Percentiles rank a stretch among this genome's conserved stretches.
Conservation (phyloP, 2,113 vertebrate species). For the Hepsetus odoe region DNA sequence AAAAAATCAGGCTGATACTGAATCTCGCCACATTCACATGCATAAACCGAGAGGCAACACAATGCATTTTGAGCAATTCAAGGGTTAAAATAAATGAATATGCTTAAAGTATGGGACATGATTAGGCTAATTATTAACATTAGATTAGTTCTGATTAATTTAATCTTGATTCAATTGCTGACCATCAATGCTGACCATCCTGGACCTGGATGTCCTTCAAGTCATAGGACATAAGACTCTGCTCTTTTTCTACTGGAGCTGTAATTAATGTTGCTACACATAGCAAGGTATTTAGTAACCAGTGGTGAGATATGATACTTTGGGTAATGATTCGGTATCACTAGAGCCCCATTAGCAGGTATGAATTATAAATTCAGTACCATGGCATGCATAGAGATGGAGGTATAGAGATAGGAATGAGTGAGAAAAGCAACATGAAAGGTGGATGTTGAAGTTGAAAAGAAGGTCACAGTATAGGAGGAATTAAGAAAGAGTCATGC, state of each 20-base stretch:
- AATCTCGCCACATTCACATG: too few relatives aligned
- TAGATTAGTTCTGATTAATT: too few relatives aligned
- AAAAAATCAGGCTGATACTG: too few relatives aligned
- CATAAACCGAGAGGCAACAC: too few relatives aligned
- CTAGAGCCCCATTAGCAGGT: conserved; percentile 61
- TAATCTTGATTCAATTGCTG: too few relatives aligned
- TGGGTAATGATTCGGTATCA: conserved; percentile 44
- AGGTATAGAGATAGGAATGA: conserved; percentile 8
- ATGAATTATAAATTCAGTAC: conserved; percentile 67
- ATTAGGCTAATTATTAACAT: too few relatives aligned
- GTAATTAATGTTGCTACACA: conserved; percentile 65
- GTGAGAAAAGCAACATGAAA: neutral
- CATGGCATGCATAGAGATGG: conserved; percentile 36
- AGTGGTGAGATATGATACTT: conserved; percentile 53
- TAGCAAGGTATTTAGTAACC: conserved; percentile 50
- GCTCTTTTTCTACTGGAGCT: conserved; percentile 41
- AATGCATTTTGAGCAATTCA: too few relatives aligned
- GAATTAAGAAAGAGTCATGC: neutral
- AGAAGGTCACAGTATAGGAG: neutral
- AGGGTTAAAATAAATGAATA: too few relatives aligned
- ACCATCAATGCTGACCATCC: conserved; percentile 55
- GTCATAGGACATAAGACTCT: conserved; percentile 63
- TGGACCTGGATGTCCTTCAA: conserved; percentile 67
- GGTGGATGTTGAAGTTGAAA: conserved; percentile 1
- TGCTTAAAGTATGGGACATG: too few relatives aligned